A percentile compares a stretch with the other conserved stretches of the same genome.
These are phyloP conservation scores for Acanthosepion lycidas DNA, from an alignment of 2,888 invertebrate genomes.

Conservation along the genomic window DNA sequence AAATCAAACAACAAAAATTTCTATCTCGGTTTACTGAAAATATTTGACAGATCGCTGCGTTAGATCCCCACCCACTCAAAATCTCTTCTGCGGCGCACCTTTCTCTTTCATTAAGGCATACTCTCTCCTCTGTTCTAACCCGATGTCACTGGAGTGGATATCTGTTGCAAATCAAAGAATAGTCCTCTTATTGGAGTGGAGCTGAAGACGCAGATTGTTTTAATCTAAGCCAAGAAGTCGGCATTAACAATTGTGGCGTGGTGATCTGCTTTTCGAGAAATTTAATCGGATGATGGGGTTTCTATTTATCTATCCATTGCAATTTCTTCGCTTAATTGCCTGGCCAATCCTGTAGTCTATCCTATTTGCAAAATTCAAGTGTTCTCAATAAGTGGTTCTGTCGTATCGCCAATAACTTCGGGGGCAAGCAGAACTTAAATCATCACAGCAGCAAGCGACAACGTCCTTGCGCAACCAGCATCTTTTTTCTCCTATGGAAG, in stretches of 20 bases:
- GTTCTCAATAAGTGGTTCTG: neutral
- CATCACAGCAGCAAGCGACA: neutral
- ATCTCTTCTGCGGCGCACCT: neutral
- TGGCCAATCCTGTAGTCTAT: neutral
- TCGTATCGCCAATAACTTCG: neutral
- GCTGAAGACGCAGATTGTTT: neutral
- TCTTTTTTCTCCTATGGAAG: neutral
- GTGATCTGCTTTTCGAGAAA: neutral
- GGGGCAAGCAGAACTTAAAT: neutral
- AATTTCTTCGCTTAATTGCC: slow-evolving; percentile 4
- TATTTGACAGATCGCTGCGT: neutral
- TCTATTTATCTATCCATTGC: neutral
- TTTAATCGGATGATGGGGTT: slow-evolving; percentile 6
- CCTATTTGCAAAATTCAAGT: neutral
- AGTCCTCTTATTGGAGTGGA: neutral
- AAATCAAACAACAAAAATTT: neutral
- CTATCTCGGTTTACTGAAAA: neutral
- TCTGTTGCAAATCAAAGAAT: slow-evolving; percentile 6
- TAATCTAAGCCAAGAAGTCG: neutral
- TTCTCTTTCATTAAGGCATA: neutral
- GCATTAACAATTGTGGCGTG: neutral
- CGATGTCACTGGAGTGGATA: neutral
- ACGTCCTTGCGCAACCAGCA: neutral
- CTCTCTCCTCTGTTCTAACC: neutral
- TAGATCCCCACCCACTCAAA: neutral